phyloP scores from a whole-genome alignment of 2,797 vertebrate species.

The Semaprochilodus insignis region DNA sequence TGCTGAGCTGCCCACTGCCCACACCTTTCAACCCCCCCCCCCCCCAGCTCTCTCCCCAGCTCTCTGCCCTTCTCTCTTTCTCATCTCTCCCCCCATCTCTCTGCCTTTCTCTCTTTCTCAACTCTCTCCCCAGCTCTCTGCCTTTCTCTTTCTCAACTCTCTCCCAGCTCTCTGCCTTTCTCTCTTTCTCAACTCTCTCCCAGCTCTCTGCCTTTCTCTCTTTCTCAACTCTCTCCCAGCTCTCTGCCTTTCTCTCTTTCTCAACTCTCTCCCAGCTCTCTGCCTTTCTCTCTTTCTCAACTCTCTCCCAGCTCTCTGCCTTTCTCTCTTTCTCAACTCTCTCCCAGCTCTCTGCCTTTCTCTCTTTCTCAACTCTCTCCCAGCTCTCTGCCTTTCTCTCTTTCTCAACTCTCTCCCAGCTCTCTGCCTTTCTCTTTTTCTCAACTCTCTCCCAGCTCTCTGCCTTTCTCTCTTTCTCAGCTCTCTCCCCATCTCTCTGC shows the following conservation, averaged over 20 bases:
- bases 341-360: no score
- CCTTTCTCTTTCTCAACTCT: not conserved
- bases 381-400: no score
- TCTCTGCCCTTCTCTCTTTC: not conserved
- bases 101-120: not conserved
- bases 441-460: not conserved
- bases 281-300: not conserved
- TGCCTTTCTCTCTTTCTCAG: not conserved
- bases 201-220: no score
- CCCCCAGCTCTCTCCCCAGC: not conserved
- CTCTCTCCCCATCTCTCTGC: no score
- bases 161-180: no score
- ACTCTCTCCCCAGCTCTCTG: not conserved
- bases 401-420: not conserved
- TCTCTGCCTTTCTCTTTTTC: no score
- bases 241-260: not conserved
- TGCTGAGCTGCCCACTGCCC: constrained; percentile 23
- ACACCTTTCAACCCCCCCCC: not conserved
- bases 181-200: not conserved
- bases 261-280: no score
- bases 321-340: not conserved
- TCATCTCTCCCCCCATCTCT: not conserved
- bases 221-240: not conserved
- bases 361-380: not conserved
- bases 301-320: not conserved